phyloP scores from a whole-genome alignment of 92 coral and sea anemone genomes.

The Epizoanthus rinbou region DNA sequence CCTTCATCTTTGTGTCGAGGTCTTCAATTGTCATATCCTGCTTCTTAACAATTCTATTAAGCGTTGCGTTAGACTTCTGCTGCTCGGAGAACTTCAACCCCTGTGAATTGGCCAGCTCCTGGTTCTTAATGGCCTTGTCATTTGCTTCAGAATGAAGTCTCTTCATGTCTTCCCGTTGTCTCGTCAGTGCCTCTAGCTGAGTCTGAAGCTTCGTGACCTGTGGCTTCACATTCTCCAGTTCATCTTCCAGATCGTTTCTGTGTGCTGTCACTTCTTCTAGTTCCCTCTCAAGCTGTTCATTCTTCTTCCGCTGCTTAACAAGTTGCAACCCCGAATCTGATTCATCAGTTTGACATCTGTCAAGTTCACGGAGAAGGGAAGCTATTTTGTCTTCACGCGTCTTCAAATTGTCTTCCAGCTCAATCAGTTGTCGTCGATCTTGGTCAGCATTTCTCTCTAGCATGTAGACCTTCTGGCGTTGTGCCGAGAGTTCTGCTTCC shows the following conservation, averaged over 20 bases:
- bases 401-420: conserved; percentile 65
- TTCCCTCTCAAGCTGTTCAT: conserved; percentile 57
- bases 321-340: conserved; percentile 59
- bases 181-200: conserved; percentile 64
- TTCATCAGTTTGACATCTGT: conserved; percentile 54
- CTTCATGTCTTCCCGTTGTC: conserved; percentile 75
- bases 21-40: conserved; percentile 67
- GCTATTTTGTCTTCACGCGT: conserved; percentile 65
- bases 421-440: conserved; percentile 44
- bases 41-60: conserved; percentile 73
- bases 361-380: conserved; percentile 66
- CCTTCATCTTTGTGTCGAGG: conserved; percentile 58
- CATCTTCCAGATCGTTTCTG: conserved; percentile 63
- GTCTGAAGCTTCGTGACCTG: conserved; percentile 65
- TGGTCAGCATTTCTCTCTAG: conserved; percentile 72
- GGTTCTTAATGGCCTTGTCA: conserved; percentile 55
- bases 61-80: conserved; percentile 75
- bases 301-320: conserved; percentile 55
- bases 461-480: conserved; percentile 73
- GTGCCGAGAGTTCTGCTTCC: conserved; percentile 64
- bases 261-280: conserved; percentile 69
- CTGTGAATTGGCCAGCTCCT: conserved; percentile 61
- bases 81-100: conserved; percentile 71
- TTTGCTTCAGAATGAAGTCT: conserved; percentile 63
- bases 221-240: conserved; percentile 55